A percentile compares a stretch with the other conserved stretches of the same genome.
Conservation (phyloP, 2,888 invertebrate genomes). For the Andrena praecox region DNA sequence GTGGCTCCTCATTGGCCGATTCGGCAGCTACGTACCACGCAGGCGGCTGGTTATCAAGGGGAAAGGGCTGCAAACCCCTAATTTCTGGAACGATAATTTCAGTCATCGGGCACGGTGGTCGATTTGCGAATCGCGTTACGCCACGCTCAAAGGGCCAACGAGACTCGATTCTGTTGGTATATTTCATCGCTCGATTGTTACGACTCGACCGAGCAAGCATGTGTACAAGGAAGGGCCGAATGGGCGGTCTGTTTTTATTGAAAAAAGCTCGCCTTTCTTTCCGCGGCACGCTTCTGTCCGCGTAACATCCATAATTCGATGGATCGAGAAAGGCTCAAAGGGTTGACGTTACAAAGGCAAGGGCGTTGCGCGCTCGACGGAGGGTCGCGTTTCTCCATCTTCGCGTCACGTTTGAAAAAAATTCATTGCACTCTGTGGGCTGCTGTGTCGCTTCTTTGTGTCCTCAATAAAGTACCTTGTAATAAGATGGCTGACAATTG, state of each 20-base stretch:
- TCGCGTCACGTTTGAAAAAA: background rate
- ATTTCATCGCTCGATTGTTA: constrained; percentile 46
- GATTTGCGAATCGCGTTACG: constrained; percentile 71
- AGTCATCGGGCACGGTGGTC: constrained; percentile 60
- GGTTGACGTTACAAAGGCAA: constrained; percentile 2
- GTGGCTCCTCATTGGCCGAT: constrained; percentile 64
- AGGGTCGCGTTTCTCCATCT: background rate
- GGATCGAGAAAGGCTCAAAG: constrained; percentile 26
- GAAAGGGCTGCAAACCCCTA: constrained; percentile 61
- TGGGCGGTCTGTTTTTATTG: constrained; percentile 72
- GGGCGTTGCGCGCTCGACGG: background rate
- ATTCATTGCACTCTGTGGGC: background rate
- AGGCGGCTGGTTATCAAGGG: constrained; percentile 40
- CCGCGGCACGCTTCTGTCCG: background rate
- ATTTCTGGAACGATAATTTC: constrained; percentile 72
- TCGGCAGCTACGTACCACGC: constrained; percentile 44
- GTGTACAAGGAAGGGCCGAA: constrained; percentile 14
- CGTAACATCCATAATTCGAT: constrained; percentile 33
- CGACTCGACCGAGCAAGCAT: constrained; percentile 14
- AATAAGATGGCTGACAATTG: too few species aligned
- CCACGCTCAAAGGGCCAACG: constrained; percentile 67
- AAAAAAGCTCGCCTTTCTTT: constrained; percentile 25
- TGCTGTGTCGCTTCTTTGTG: background rate
- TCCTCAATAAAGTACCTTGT: background rate
- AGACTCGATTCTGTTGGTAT: constrained; percentile 49